A percentile compares a stretch with the other conserved stretches of the same genome.
phyloP scores from a whole-genome alignment of 1,140 invertebrate genomes.

The Marisa cornuarietis region DNA sequence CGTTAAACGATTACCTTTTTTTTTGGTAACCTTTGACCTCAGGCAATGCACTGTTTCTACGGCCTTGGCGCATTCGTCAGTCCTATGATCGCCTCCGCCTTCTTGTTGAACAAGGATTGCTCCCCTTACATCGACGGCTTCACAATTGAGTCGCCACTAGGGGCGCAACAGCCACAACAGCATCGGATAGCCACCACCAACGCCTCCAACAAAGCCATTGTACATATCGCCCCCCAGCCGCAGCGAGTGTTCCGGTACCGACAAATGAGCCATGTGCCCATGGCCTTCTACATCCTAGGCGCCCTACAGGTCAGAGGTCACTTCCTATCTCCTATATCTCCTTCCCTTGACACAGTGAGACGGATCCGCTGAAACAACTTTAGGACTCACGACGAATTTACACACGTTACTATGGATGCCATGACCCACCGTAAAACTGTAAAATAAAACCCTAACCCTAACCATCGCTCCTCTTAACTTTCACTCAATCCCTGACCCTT shows the following conservation, averaged over 20 bases:
- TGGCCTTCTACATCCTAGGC: slow-evolving; percentile 69
- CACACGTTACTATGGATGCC: no score
- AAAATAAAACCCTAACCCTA: no score
- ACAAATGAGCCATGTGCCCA: slow-evolving; percentile 62
- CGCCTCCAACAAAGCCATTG: slow-evolving; percentile 4
- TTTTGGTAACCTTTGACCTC: slow-evolving; percentile 23
- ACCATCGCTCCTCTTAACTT: no score
- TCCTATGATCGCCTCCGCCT: slow-evolving; percentile 69
- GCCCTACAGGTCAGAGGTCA: slow-evolving; percentile 63
- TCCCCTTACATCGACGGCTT: slow-evolving; percentile 55
- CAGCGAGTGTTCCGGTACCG: slow-evolving; percentile 48
- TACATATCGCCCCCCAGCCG: slow-evolving; percentile 40
- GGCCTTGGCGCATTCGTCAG: slow-evolving; percentile 70
- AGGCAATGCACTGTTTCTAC: slow-evolving; percentile 71
- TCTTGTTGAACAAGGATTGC: slow-evolving; percentile 68
- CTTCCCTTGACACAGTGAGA: neutral
- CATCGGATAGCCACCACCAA: neutral
- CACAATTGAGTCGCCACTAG: slow-evolving; percentile 30
- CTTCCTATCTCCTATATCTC: no score
- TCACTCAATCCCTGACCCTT: no score
- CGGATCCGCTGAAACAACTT: no score
- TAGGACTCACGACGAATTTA: no score
- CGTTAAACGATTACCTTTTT: no score
- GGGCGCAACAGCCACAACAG: neutral
- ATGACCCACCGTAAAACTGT: no score